These are phyloP conservation scores for Ceuthmochares aereus DNA, from an alignment of 2,113 vertebrate genomes.

Conservation along the genomic window DNA sequence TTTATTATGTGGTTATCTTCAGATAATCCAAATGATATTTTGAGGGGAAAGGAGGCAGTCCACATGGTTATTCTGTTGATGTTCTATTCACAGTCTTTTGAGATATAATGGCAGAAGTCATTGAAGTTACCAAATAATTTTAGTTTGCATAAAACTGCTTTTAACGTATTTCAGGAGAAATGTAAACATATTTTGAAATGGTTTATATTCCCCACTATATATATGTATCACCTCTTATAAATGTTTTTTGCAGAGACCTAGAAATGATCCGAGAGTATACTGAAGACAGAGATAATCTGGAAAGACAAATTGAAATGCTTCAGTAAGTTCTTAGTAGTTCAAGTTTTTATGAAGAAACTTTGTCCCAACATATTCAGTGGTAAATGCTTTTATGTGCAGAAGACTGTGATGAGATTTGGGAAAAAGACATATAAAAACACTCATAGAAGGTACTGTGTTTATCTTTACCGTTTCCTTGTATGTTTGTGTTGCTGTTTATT, in stretches of 20 bases:
- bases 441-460: background rate
- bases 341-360: background rate
- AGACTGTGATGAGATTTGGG: background rate
- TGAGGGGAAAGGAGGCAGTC: background rate
- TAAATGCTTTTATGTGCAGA: background rate
- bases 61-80: background rate
- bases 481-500: background rate
- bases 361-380: background rate
- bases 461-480: background rate
- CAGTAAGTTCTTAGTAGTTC: slow-evolving; percentile 84
- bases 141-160: background rate
- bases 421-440: background rate
- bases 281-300: slow-evolving; percentile 89
- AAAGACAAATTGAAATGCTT: slow-evolving; percentile 93
- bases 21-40: background rate
- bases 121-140: background rate
- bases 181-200: background rate
- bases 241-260: slow-evolving; percentile 81
- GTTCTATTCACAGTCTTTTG: background rate
- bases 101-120: background rate
- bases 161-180: background rate
- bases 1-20: background rate
- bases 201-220: background rate
- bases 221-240: background rate
- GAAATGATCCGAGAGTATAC: slow-evolving; percentile 89